A percentile compares a stretch with the other conserved stretches of the same genome.
phyloP scores from a whole-genome alignment of 2,797 vertebrate species.

The Enoplosus armatus region DNA sequence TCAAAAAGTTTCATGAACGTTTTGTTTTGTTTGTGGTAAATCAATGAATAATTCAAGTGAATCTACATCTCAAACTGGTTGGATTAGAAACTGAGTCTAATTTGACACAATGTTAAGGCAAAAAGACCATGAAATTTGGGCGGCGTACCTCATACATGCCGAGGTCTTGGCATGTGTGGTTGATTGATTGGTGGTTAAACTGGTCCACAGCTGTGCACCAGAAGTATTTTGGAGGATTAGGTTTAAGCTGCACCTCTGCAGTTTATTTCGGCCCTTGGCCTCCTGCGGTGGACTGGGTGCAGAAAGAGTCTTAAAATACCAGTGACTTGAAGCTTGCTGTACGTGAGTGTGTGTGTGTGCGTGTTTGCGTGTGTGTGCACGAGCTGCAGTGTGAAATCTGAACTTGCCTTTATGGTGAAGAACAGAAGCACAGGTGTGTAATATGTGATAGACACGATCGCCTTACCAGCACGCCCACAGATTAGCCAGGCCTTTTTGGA shows the following conservation, averaged over 20 bases:
- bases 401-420: conserved; percentile 54
- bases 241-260: conserved; percentile 8
- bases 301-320: conserved; percentile 26
- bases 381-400: conserved; percentile 41
- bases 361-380: background rate
- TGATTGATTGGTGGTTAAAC: conserved; percentile 1
- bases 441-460: conserved; percentile 68
- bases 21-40: background rate
- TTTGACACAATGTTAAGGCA: background rate
- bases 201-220: background rate
- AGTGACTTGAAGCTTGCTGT: background rate
- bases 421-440: conserved; percentile 68
- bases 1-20: background rate
- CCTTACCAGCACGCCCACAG: conserved; percentile 47
- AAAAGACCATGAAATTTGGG: background rate
- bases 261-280: conserved; percentile 6
- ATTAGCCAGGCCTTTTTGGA: conserved; percentile 48
- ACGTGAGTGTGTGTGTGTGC: conserved; percentile 17
- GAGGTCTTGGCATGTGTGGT: background rate
- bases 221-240: conserved; percentile 6
- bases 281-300: background rate
- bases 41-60: background rate
- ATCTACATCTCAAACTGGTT: background rate
- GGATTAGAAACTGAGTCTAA: background rate
- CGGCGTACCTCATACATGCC: background rate